These are phyloP conservation scores for Siniperca scherzeri DNA, from an alignment of 2,797 vertebrate genomes.

Conservation along the genomic window DNA sequence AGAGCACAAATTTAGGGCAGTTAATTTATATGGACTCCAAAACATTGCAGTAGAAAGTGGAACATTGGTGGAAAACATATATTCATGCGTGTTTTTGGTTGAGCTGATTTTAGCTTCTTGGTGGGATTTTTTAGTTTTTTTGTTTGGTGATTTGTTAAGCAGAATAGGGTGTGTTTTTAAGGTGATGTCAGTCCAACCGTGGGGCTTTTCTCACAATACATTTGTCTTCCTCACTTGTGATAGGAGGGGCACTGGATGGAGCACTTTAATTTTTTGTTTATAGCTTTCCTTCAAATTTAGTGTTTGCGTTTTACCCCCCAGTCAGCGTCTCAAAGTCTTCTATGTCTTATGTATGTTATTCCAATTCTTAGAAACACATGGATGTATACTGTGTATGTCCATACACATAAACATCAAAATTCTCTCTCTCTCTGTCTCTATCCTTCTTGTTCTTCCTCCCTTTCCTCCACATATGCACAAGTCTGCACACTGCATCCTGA, in stretches of 20 bases:
- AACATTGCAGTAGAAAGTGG: conserved; percentile 50
- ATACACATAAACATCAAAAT: conserved; percentile 39
- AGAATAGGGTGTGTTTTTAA: conserved; percentile 51
- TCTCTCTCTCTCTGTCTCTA: conserved; percentile 66
- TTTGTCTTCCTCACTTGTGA: conserved; percentile 62
- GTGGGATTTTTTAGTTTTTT: not conserved
- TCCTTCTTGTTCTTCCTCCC: conserved; percentile 58
- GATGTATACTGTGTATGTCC: conserved; percentile 67
- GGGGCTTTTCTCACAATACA: conserved; percentile 30
- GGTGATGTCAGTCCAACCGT: conserved; percentile 43
- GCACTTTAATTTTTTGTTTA: conserved; percentile 79
- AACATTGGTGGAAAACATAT: conserved; percentile 45
- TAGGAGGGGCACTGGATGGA: conserved; percentile 89
- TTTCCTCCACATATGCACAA: conserved; percentile 58
- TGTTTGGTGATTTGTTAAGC: conserved; percentile 17
- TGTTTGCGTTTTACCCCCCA: conserved; percentile 78
- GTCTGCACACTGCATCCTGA: conserved; percentile 57
- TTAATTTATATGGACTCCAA: conserved; percentile 76
- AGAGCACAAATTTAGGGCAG: conserved; percentile 83
- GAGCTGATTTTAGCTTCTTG: conserved; percentile 13
- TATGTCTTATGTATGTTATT: conserved; percentile 84
- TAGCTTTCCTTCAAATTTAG: conserved; percentile 76
- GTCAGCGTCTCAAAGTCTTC: conserved; percentile 83
- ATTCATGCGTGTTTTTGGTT: conserved; percentile 27
- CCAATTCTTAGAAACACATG: conserved; percentile 71